These are phyloP conservation scores for Drosophila miranda DNA, from an alignment of 1,140 invertebrate species.

Conservation along the genomic window DNA sequence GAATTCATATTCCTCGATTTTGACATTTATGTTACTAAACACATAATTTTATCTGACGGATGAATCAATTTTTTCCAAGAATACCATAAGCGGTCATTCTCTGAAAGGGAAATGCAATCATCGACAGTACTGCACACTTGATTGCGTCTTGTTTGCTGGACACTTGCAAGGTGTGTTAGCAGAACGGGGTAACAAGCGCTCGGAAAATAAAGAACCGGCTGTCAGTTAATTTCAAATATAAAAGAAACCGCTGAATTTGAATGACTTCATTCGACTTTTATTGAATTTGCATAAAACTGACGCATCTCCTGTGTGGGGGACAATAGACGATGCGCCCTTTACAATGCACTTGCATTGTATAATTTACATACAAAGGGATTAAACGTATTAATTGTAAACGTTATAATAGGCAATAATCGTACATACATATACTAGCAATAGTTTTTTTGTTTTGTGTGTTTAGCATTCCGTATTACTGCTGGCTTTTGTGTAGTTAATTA, in stretches of 20 bases:
- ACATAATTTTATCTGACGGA: no score
- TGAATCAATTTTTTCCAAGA: no score
- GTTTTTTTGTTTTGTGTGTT: conserved; percentile 46
- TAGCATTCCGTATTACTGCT: conserved; percentile 49
- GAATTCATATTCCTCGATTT: no score
- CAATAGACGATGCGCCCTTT: conserved; percentile 46
- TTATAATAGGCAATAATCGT: conserved; percentile 72
- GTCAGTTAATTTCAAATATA: no score
- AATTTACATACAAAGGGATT: conserved; percentile 77
- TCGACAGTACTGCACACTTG: no score
- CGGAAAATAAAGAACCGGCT: no score
- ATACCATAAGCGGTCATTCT: no score
- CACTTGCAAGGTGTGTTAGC: no score
- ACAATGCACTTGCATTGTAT: conserved; percentile 58
- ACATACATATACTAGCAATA: conserved; percentile 61
- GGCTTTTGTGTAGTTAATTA: conserved; percentile 57
- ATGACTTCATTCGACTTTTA: conserved; percentile 58
- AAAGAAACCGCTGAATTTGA: conserved; percentile 19
- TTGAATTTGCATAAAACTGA: conserved; percentile 74
- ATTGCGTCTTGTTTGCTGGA: no score
- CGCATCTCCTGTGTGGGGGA: conserved; percentile 24
- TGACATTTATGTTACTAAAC: no score
- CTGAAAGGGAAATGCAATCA: no score
- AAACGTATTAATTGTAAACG: conserved; percentile 70
- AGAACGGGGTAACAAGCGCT: no score